phyloP scores from a whole-genome alignment of 2,888 invertebrate genomes.

The Ormyrus labotus region DNA sequence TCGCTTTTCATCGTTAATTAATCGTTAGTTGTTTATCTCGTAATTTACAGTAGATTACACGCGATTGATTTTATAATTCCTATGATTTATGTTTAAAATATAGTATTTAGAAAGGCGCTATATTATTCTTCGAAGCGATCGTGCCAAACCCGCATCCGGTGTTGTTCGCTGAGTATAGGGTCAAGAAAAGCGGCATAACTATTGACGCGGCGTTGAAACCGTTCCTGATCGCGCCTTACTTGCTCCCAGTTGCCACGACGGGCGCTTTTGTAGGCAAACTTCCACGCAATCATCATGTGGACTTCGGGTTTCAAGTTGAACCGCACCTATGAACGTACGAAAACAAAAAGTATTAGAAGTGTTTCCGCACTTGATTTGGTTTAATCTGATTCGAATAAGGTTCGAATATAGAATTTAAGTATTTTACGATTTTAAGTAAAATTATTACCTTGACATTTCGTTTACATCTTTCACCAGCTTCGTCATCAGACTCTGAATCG shows the following conservation, averaged over 20 bases:
- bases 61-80: neutral
- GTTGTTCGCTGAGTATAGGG: slow-evolving; percentile 74
- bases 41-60: slow-evolving; percentile 6
- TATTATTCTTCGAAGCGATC: slow-evolving; percentile 70
- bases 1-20: neutral
- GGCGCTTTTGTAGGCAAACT: slow-evolving; percentile 78
- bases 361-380: too few relatives aligned
- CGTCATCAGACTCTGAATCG: slow-evolving; percentile 8
- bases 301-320: slow-evolving; percentile 76
- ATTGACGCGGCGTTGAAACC: slow-evolving; percentile 76
- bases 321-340: slow-evolving; percentile 74
- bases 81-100: slow-evolving; percentile 5
- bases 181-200: slow-evolving; percentile 71
- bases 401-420: too few relatives aligned
- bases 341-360: neutral
- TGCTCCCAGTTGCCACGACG: slow-evolving; percentile 80
- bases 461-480: neutral
- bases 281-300: slow-evolving; percentile 78
- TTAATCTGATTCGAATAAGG: too few relatives aligned
- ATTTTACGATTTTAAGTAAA: too few relatives aligned
- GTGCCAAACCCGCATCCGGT: slow-evolving; percentile 75
- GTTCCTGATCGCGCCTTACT: slow-evolving; percentile 77
- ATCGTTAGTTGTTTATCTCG: neutral
- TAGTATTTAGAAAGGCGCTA: neutral
- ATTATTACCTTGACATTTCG: neutral